Evolutionary conservation across 2,797 vertebrate species (phyloP), one percentile per base, ranked within the genome.

Genomic region (Sebastes steindachneri): DNA sequence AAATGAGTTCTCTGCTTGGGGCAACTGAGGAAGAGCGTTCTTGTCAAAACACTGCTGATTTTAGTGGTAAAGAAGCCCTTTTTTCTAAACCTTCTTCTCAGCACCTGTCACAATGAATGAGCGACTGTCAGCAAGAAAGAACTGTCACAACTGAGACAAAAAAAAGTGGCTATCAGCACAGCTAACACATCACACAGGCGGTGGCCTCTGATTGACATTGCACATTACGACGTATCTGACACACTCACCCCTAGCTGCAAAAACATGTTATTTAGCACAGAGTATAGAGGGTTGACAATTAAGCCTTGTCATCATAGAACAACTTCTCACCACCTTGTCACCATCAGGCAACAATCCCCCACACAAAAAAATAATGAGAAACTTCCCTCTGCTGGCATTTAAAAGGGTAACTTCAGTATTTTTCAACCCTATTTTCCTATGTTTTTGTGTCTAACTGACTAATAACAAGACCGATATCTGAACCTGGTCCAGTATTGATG

Each of bases 31-130:
- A 83, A 88, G 88, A 88, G 71, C 31, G 12, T 65, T 86, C 68
- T 77, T 92, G 91, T 93, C 89, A 92, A 89, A 93, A 93, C 86
- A 87, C 54, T 74, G 81, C 64, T 70, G 82, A 90, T 84, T 86
- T 90, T 83, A 55, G 77, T 55, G 68, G 70, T 79, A 86, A 91
- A 86, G 72, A 84, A 85, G 62, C 8, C 41, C 31, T 33, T 62
- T 77, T 85, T 79, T 51, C 63, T 4, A 71, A 89, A 85, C 71
- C 73, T 84, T 79, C 77, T 88, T 73, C 70, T 83, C 86, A 87
- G 88, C 77, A 89, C 82, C 86, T 89, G 88, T 94, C 92, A 93
- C 79, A 77, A 68, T 51, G 82, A 87, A 94, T 94, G 85, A 93
- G 88, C 15, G 51, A 63, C 80, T 73, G 83, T 84, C 81, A 76